A percentile compares a stretch with the other conserved stretches of the same genome.
These are phyloP conservation scores for Crotalus horridus DNA, from an alignment of 2,113 vertebrate species.

Conservation along the genomic window DNA sequence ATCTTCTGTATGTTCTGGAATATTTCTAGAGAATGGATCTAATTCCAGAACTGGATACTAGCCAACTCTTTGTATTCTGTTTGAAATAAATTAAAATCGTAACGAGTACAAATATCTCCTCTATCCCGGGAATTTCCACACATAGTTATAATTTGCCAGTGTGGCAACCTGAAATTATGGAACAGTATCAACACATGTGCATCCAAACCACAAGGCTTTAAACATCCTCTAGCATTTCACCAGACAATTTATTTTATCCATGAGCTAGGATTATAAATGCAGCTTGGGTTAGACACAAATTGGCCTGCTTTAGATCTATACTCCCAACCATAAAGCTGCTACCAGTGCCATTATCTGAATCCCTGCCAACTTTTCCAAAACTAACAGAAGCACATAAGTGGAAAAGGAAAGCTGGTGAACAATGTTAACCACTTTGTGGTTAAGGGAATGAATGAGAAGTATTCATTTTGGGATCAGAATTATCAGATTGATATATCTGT, in stretches of 20 bases:
- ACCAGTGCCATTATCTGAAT: background rate
- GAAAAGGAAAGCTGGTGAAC: too few relatives aligned
- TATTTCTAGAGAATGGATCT: background rate
- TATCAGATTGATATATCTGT: background rate
- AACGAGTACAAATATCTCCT: constrained; percentile 1
- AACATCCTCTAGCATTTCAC: constrained; percentile 22
- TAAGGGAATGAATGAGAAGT: background rate
- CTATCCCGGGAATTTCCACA: background rate
- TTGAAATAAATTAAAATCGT: background rate
- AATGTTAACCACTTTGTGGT: background rate
- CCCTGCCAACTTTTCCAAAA: constrained; percentile 7
- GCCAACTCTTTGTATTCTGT: background rate
- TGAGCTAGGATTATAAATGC: constrained; percentile 1
- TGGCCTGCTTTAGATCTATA: constrained; percentile 12
- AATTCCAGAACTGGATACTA: background rate
- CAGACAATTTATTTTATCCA: constrained; percentile 11
- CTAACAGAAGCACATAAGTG: background rate
- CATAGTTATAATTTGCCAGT: constrained; percentile 7
- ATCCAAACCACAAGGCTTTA: constrained; percentile 21
- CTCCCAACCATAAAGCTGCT: background rate
- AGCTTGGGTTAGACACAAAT: constrained; percentile 2
- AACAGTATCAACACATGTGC: constrained; percentile 2
- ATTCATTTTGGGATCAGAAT: background rate
- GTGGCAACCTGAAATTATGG: constrained; percentile 20
- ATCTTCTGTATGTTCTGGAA: background rate